Percentiles rank a stretch among this genome's conserved stretches.
These are phyloP conservation scores for Peromyscus polionotus DNA, from an alignment of 2,113 vertebrate genomes.

Conservation along the genomic window DNA sequence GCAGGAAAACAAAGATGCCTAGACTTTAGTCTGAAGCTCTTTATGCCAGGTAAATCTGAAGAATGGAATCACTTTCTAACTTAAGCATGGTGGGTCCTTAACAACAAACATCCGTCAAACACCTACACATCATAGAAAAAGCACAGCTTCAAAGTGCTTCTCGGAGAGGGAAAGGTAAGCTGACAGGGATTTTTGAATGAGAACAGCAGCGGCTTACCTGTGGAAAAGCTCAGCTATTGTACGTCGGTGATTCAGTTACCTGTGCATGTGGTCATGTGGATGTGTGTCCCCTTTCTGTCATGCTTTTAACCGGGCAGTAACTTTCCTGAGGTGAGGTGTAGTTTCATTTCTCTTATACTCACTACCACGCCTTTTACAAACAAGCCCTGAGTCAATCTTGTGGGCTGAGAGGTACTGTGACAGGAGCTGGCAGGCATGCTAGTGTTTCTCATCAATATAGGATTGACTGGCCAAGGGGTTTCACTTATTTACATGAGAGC, in stretches of 20 bases:
- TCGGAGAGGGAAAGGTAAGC: conserved; percentile 28
- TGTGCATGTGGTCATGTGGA: fast-evolving
- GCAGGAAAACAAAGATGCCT: conserved; percentile 62
- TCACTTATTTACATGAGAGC: not conserved
- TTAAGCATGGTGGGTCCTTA: conserved; percentile 31
- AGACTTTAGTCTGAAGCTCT: conserved; percentile 53
- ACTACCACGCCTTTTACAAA: not conserved
- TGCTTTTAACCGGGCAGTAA: not conserved
- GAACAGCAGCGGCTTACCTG: not conserved
- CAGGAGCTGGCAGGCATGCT: not conserved
- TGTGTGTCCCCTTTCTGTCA: not conserved
- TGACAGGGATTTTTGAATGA: conserved; percentile 7
- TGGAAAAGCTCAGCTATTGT: not conserved
- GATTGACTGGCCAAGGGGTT: conserved; percentile 5
- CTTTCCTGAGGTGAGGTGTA: not conserved
- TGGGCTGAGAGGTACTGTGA: not conserved
- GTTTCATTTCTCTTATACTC: not conserved
- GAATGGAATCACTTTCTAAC: not conserved
- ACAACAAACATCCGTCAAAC: not conserved
- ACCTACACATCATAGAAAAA: not conserved
- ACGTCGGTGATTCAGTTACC: not conserved
- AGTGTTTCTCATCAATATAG: not conserved
- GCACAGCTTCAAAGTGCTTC: not conserved
- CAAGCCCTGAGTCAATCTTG: not conserved
- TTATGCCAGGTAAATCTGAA: not conserved